Conservation (phyloP, 2,113 vertebrate species). For the Neotoma lepida region DNA sequence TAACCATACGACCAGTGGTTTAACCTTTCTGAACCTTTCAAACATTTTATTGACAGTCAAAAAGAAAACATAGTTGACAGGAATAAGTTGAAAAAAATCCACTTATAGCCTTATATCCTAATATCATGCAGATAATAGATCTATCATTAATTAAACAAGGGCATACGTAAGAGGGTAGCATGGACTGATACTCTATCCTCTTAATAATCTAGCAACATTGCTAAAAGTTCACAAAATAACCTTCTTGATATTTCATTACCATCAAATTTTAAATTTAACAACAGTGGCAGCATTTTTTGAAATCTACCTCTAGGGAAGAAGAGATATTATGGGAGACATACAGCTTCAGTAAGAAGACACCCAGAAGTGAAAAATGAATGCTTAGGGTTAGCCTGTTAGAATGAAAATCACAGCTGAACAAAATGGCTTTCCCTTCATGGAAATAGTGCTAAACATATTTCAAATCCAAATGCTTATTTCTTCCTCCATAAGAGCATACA, state of each 20-base stretch:
- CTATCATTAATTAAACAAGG: conserved; percentile 79
- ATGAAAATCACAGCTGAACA: conserved; percentile 80
- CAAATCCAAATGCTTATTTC: conserved; percentile 82
- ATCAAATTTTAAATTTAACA: conserved; percentile 82
- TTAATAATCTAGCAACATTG: conserved; percentile 79
- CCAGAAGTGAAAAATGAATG: conserved; percentile 79
- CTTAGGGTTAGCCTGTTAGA: conserved; percentile 80
- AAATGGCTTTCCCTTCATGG: conserved; percentile 81
- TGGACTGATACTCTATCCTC: conserved; percentile 77
- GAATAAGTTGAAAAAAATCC: conserved; percentile 53
- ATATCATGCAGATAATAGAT: conserved; percentile 76
- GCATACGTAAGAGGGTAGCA: conserved; percentile 66
- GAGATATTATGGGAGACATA: conserved; percentile 82
- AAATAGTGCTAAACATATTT: conserved; percentile 83
- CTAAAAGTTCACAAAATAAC: conserved; percentile 82
- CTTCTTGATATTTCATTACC: conserved; percentile 84
- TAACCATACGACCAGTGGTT: conserved; percentile 62
- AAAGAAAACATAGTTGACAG: not conserved
- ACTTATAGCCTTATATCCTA: conserved; percentile 57
- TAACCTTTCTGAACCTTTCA: conserved; percentile 78
- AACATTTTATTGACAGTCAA: conserved; percentile 60
- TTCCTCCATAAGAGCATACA: conserved; percentile 75
- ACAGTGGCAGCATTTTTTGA: conserved; percentile 76
- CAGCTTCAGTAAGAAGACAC: conserved; percentile 81
- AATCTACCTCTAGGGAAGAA: conserved; percentile 76